phyloP scores from a whole-genome alignment of 1,140 invertebrate species.

The Saccostrea cuccullata region DNA sequence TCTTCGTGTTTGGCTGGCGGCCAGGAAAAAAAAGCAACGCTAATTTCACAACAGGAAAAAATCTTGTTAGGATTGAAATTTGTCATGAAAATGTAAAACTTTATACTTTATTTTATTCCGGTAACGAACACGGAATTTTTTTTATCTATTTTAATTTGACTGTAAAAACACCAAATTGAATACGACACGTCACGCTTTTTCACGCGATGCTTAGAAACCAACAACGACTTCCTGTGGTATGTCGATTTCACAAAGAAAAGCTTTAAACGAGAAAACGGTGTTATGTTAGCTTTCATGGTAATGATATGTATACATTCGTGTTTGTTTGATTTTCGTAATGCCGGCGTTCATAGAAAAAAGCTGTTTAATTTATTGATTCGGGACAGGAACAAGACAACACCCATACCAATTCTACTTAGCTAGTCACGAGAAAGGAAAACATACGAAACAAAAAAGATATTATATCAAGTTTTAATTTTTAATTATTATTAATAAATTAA shows the following conservation, averaged over 20 bases:
- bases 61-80: neutral
- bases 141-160: conserved; percentile 26
- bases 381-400: conserved; percentile 21
- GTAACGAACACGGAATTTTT: conserved; percentile 10
- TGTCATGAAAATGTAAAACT: conserved; percentile 37
- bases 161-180: conserved; percentile 24
- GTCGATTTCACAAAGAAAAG: conserved; percentile 37
- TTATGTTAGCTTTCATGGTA: conserved; percentile 35
- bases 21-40: conserved; percentile 29
- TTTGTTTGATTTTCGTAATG: conserved; percentile 36
- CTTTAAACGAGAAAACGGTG: conserved; percentile 35
- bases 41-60: conserved; percentile 32
- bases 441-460: conserved; percentile 1
- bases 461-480: neutral
- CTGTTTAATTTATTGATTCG: conserved; percentile 32
- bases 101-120: conserved; percentile 28
- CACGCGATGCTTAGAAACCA: conserved; percentile 36
- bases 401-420: conserved; percentile 5
- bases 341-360: conserved; percentile 26
- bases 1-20: conserved; percentile 40
- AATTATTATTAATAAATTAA: neutral
- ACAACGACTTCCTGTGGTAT: conserved; percentile 35
- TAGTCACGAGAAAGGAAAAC: neutral
- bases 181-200: conserved; percentile 32
- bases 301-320: conserved; percentile 31